phyloP scores from a whole-genome alignment of 2,888 invertebrate species.

The Caenorhabditis zanzibari region DNA sequence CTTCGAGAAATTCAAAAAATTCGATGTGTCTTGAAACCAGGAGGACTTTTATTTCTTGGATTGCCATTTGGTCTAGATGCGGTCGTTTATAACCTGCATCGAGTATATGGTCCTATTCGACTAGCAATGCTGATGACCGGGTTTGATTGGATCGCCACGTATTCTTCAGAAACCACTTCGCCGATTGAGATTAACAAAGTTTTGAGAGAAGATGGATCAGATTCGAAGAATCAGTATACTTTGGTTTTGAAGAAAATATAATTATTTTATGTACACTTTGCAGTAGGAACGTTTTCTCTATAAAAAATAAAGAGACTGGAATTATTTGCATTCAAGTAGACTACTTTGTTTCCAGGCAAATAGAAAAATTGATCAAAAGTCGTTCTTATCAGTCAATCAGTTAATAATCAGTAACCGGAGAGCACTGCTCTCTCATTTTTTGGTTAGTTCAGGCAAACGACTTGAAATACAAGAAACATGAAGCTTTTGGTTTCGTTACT shows the following conservation, averaged over 20 bases:
- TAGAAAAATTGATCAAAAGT: conserved; percentile 32
- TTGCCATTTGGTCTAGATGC: conserved; percentile 28
- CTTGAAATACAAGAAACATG: conserved; percentile 8
- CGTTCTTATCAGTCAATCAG: conserved; percentile 40
- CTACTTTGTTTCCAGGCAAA: conserved; percentile 5
- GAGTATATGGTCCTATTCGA: conserved; percentile 44
- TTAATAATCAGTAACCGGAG: conserved; percentile 5
- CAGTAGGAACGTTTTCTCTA: neutral
- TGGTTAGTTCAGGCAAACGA: neutral
- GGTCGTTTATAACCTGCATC: conserved; percentile 30
- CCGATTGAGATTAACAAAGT: neutral
- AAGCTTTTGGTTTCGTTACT: conserved; percentile 7
- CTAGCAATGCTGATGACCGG: conserved; percentile 45
- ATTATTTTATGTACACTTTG: neutral
- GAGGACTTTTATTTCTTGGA: conserved; percentile 60
- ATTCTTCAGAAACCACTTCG: neutral
- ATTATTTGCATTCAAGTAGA: too few relatives aligned
- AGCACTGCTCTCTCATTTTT: conserved; percentile 30
- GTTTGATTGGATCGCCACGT: conserved; percentile 27
- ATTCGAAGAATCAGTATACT: conserved; percentile 21
- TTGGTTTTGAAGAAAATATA: conserved; percentile 9
- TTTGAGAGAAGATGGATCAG: conserved; percentile 17
- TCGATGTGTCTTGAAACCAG: conserved; percentile 53
- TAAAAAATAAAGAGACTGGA: neutral
- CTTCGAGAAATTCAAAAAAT: conserved; percentile 62